These are phyloP conservation scores for Eupsilia transversa DNA, from an alignment of 2,888 invertebrate species.

Conservation along the genomic window DNA sequence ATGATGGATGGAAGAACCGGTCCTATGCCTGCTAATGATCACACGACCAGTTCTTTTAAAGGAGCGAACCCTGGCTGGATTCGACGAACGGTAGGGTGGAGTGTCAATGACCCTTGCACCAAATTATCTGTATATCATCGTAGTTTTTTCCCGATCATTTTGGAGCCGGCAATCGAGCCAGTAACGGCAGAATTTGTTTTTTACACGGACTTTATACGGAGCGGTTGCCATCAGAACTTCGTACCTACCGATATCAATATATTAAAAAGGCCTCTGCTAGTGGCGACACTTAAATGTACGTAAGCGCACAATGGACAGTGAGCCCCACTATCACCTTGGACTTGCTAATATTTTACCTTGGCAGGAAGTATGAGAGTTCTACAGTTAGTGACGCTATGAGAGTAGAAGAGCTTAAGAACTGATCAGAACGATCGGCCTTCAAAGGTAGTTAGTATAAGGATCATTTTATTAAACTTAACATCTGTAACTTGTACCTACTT, in stretches of 20 bases:
- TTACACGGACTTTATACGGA: neutral
- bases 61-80: slow-evolving; percentile 51
- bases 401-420: neutral
- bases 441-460: too few relatives aligned
- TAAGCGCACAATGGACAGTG: too few relatives aligned
- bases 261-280: neutral
- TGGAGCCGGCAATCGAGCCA: neutral
- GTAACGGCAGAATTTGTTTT: slow-evolving; percentile 9
- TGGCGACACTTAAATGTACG: neutral
- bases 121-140: slow-evolving; percentile 40
- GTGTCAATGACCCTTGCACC: slow-evolving; percentile 48
- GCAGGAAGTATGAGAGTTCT: neutral
- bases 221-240: neutral
- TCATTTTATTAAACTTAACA: too few relatives aligned
- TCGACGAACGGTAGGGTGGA: slow-evolving; percentile 49
- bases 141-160: slow-evolving; percentile 18
- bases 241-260: neutral
- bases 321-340: neutral
- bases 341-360: slow-evolving; percentile 1
- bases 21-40: slow-evolving; percentile 53
- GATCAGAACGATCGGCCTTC: neutral
- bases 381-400: neutral
- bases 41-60: slow-evolving; percentile 57
- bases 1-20: slow-evolving; percentile 57
- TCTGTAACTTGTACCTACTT: too few relatives aligned